Percentiles rank a stretch among this genome's conserved stretches.
Conservation (phyloP, 2,113 vertebrate species). For the Tenrec ecaudatus region DNA sequence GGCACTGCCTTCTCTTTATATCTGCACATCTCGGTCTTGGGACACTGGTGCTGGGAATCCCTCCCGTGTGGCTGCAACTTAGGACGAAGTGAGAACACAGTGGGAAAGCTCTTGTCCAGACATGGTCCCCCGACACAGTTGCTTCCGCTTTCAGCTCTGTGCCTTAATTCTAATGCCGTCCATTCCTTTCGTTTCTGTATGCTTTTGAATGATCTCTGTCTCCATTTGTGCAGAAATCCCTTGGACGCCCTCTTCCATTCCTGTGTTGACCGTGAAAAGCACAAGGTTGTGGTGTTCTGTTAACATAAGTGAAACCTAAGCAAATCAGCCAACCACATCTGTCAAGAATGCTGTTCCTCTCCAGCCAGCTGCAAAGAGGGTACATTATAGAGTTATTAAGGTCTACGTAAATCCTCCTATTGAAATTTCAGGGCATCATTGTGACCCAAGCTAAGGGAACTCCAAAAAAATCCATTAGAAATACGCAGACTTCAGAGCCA, state of each 20-base stretch:
- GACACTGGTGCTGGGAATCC: neutral
- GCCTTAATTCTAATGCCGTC: neutral
- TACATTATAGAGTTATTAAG: neutral
- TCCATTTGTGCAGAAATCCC: neutral
- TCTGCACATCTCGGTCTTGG: constrained; percentile 6
- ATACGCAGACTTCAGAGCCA: neutral
- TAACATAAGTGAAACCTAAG: neutral
- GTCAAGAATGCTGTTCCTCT: neutral
- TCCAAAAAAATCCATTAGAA: constrained; percentile 30
- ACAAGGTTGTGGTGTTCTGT: rapidly evolving
- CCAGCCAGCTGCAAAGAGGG: neutral
- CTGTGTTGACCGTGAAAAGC: neutral
- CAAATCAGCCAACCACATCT: neutral
- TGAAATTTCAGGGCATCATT: constrained; percentile 36
- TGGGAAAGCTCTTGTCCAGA: neutral
- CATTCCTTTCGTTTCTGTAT: neutral
- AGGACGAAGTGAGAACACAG: neutral
- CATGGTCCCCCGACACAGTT: neutral
- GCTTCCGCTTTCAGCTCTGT: neutral
- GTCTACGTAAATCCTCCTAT: neutral
- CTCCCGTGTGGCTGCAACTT: neutral
- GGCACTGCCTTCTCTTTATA: neutral
- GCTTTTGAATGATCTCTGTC: neutral
- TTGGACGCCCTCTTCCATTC: neutral
- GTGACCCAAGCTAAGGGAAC: constrained; percentile 4